Percentiles rank a stretch among this genome's conserved stretches.
Evolutionary conservation across 2,888 invertebrate genomes (phyloP).

Genomic region (Capitulum mitella): DNA sequence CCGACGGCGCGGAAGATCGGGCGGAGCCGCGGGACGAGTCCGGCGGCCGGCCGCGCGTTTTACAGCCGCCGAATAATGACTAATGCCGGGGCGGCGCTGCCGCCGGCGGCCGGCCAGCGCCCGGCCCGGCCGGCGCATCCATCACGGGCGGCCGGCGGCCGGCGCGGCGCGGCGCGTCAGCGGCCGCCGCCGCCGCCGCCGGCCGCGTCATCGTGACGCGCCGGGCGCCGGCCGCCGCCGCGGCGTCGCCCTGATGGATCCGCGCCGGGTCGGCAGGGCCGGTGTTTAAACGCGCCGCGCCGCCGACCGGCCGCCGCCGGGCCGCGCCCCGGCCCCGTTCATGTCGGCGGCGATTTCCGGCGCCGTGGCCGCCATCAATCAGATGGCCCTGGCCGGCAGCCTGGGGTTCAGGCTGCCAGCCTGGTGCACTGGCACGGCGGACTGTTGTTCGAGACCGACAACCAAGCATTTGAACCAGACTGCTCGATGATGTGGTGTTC

Average conservation of each 20-base stretch:
- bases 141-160: neutral
- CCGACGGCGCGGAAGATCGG: constrained; percentile 17
- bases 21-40: neutral
- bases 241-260: constrained; percentile 2
- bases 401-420: too few relatives aligned
- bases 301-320: neutral
- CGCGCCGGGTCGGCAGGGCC: neutral
- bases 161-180: neutral
- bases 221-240: neutral
- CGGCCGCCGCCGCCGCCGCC: neutral
- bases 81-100: neutral
- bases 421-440: too few relatives aligned
- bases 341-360: neutral
- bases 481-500: too few relatives aligned
- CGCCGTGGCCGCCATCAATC: neutral
- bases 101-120: neutral
- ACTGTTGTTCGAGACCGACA: too few relatives aligned
- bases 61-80: constrained; percentile 9
- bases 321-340: neutral
- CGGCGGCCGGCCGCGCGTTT: neutral
- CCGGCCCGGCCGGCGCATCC: neutral
- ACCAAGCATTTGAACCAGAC: too few relatives aligned
- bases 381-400: too few relatives aligned
- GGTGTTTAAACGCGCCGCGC: neutral
- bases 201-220: neutral